Evolutionary conservation across 2,888 invertebrate species (phyloP).

Genomic region (Pristionchus japonicus): DNA sequence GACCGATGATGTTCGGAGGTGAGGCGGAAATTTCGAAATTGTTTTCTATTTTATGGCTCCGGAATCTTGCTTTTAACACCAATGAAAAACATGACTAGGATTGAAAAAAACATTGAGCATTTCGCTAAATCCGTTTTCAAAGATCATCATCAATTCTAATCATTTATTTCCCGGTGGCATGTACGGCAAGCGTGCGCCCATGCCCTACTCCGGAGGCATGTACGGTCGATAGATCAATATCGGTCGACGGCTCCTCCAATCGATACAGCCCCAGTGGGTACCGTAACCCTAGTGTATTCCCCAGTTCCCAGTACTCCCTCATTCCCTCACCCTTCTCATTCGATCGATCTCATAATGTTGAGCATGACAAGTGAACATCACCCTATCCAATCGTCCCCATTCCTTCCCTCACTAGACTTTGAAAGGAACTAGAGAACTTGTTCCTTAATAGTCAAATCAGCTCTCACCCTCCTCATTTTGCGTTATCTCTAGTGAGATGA

Average conservation of each 20-base stretch:
- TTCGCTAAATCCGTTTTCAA: neutral
- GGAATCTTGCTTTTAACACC: no score
- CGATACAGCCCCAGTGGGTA: neutral
- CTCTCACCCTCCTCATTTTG: no score
- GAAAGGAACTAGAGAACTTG: no score
- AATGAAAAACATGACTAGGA: no score
- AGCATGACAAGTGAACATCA: neutral
- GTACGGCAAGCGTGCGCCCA: conserved; percentile 47
- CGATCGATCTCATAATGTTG: neutral
- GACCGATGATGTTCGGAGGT: conserved; percentile 30
- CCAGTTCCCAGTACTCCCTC: neutral
- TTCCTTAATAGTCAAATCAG: no score
- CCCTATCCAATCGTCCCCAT: neutral
- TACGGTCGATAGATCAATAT: conserved; percentile 38
- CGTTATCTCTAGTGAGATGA: no score
- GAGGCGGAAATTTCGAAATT: neutral
- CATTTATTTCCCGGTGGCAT: conserved; percentile 16
- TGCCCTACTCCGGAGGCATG: conserved; percentile 49
- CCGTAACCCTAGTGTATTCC: neutral
- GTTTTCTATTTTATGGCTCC: neutral
- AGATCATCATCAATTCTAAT: neutral
- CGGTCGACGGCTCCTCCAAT: neutral
- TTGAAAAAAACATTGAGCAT: neutral
- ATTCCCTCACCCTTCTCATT: neutral
- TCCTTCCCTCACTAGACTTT: no score